These are phyloP conservation scores for Psix sp. DNA, from an alignment of 1,140 invertebrate species.

Conservation along the genomic window DNA sequence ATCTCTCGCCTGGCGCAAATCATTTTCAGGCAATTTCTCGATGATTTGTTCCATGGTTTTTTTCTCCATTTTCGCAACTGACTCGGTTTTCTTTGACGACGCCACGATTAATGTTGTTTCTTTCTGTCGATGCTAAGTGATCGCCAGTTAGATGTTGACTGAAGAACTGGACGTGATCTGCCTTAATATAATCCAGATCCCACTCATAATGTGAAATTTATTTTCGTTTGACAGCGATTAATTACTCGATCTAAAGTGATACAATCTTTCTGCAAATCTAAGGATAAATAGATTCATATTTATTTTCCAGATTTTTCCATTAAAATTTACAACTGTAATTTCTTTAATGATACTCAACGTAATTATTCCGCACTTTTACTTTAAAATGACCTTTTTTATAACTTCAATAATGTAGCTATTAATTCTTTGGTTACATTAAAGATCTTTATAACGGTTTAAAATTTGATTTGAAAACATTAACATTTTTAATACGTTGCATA, in stretches of 20 bases:
- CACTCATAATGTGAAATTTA: constrained; percentile 47
- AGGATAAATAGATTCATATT: neutral
- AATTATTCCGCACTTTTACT: no score
- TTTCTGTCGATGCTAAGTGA: constrained; percentile 29
- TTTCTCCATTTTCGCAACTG: constrained; percentile 67
- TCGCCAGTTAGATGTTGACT: constrained; percentile 41
- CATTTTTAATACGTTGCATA: no score
- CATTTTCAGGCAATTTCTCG: constrained; percentile 80
- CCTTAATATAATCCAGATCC: constrained; percentile 59
- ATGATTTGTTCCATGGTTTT: constrained; percentile 83
- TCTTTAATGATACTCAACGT: no score
- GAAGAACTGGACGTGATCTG: constrained; percentile 27
- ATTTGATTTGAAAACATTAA: no score
- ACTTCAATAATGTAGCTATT: no score
- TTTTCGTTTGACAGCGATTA: constrained; percentile 21
- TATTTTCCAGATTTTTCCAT: neutral
- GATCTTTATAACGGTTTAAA: no score
- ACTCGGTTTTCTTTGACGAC: neutral
- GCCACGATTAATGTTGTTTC: constrained; percentile 1
- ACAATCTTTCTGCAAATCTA: constrained; percentile 6
- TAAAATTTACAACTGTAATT: no score
- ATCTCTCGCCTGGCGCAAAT: constrained; percentile 84
- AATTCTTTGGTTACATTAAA: no score
- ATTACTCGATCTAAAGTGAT: no score
- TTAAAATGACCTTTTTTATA: no score